Percentiles rank a stretch among this genome's conserved stretches.
phyloP scores from a whole-genome alignment of 2,888 invertebrate genomes.

The Synergus laeviventris region DNA sequence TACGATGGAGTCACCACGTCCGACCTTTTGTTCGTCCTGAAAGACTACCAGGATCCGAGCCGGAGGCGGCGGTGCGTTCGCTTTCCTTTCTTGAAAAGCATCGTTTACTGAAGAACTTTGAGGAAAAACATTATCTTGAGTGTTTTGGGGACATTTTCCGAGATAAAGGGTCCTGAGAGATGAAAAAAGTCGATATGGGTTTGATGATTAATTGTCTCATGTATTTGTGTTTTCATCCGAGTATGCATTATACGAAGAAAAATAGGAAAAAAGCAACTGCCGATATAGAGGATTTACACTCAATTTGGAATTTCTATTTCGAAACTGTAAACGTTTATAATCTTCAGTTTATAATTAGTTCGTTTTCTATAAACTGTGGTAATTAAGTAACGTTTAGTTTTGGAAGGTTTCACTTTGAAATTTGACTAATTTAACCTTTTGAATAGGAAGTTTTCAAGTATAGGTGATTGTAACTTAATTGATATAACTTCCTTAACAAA shows the following conservation, averaged over 20 bases:
- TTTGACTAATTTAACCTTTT: neutral
- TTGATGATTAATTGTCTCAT: neutral
- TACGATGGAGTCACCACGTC: slow-evolving; percentile 23
- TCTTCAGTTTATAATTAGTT: neutral
- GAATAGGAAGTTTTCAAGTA: neutral
- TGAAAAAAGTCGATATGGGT: neutral
- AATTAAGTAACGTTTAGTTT: slow-evolving; percentile 24
- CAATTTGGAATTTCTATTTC: too few species aligned
- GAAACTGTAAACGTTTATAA: too few species aligned
- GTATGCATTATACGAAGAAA: neutral
- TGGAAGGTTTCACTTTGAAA: slow-evolving; percentile 6
- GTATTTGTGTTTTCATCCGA: neutral
- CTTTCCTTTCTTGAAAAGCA: slow-evolving; percentile 2
- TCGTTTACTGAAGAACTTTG: neutral
- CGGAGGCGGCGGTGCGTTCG: slow-evolving; percentile 9
- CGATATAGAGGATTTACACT: too few species aligned
- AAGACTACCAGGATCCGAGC: slow-evolving; percentile 24
- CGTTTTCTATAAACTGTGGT: neutral
- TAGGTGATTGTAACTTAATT: neutral
- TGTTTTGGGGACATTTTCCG: neutral
- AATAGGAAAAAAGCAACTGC: neutral
- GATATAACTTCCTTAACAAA: slow-evolving; percentile 30
- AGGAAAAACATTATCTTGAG: slow-evolving; percentile 18
- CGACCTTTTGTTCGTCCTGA: slow-evolving; percentile 37
- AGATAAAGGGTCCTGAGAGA: neutral